Percentiles rank a stretch among this genome's conserved stretches.
Conservation (phyloP, 2,113 vertebrate genomes). For the Alaudala cheleensis region DNA sequence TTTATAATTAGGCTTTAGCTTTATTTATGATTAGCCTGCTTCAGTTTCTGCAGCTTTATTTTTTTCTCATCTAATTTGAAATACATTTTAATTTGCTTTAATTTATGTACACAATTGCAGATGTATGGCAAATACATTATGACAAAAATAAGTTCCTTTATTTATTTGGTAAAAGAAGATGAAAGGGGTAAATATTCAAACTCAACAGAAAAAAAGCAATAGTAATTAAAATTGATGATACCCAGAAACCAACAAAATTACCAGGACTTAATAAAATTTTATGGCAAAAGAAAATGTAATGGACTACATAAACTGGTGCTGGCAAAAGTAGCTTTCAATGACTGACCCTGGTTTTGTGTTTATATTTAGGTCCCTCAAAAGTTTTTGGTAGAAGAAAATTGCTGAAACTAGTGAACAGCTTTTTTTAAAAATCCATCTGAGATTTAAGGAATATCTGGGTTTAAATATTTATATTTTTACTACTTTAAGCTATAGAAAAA, state of each 20-base stretch:
- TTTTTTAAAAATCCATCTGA: not conserved
- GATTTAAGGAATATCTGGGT: not conserved
- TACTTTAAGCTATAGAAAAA: not conserved
- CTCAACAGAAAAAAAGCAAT: not conserved
- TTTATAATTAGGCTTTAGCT: not conserved
- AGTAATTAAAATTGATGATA: slow-evolving; percentile 1
- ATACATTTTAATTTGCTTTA: not conserved
- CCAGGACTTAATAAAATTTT: not conserved
- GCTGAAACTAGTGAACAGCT: not conserved
- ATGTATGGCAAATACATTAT: not conserved
- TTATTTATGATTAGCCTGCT: not conserved
- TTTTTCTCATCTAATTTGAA: slow-evolving; percentile 1
- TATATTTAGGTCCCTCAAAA: not conserved
- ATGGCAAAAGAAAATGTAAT: not conserved
- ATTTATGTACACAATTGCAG: not conserved
- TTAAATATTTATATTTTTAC: not conserved
- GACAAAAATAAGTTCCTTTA: not conserved
- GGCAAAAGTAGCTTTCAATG: not conserved
- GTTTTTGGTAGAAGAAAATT: not conserved
- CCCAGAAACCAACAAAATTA: not conserved
- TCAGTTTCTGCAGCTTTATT: not conserved
- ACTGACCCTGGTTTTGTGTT: not conserved
- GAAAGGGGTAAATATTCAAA: not conserved
- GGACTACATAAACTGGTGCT: not conserved
- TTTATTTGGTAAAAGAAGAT: not conserved